Percentiles rank a stretch among this genome's conserved stretches.
Evolutionary conservation across 2,797 vertebrate genomes (phyloP).

Genomic region (Anableps anableps): DNA sequence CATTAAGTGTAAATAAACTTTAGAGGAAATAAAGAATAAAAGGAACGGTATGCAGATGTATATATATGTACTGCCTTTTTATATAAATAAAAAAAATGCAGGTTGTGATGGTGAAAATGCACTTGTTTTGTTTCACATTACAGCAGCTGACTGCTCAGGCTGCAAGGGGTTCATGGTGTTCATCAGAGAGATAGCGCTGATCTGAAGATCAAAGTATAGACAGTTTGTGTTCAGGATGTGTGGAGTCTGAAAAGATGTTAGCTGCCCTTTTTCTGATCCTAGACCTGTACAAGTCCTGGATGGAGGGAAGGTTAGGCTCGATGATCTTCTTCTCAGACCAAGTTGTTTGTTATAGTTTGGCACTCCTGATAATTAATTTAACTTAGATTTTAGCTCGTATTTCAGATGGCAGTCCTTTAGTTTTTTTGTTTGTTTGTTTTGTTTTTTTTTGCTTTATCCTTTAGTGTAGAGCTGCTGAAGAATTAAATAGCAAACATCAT

Average conservation of each 20-base stretch:
- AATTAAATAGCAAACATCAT: too few relatives aligned
- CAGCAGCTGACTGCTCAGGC: too few relatives aligned
- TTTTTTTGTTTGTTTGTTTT: not conserved
- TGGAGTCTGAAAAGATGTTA: not conserved
- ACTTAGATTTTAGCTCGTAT: not conserved
- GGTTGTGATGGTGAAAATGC: not conserved
- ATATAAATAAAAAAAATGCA: not conserved
- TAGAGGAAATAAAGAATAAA: not conserved
- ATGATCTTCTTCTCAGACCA: not conserved
- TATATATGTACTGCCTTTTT: not conserved
- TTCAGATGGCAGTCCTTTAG: not conserved
- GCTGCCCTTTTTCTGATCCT: not conserved
- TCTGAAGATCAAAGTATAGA: not conserved
- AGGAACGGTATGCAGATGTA: not conserved
- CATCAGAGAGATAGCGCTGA: not conserved
- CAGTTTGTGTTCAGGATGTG: not conserved
- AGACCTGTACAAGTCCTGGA: not conserved
- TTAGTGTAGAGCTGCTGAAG: not conserved
- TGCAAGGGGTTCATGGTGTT: not conserved
- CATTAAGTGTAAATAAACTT: not conserved
- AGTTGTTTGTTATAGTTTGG: not conserved
- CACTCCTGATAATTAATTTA: not conserved
- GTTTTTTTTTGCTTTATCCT: too few relatives aligned
- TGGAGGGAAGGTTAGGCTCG: not conserved
- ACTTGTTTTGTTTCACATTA: too few relatives aligned